phyloP scores from a whole-genome alignment of 1,140 invertebrate genomes.

The Sesamia nonagrioides region DNA sequence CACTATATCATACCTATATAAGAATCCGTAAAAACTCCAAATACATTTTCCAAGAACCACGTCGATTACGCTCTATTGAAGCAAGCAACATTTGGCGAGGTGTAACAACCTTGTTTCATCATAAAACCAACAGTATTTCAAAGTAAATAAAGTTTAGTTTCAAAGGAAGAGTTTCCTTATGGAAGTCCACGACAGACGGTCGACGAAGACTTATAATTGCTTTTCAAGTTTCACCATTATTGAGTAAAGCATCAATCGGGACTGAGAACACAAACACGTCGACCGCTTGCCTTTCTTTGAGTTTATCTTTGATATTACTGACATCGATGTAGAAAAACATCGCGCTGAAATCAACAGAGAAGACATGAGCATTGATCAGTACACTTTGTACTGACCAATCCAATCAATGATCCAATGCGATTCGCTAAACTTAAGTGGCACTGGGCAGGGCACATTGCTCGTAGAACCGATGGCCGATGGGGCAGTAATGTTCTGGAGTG shows the following conservation, averaged over 20 bases:
- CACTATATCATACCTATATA: constrained; percentile 14
- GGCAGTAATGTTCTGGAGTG: no score
- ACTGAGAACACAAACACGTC: neutral
- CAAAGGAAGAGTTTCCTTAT: no score
- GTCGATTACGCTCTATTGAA: constrained; percentile 14
- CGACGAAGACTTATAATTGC: constrained; percentile 44
- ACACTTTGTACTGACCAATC: no score
- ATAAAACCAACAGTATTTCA: neutral
- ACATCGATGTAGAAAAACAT: no score
- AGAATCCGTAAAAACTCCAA: constrained; percentile 52
- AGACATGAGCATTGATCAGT: no score
- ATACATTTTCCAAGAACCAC: constrained; percentile 53
- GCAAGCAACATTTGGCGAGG: neutral
- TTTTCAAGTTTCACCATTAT: constrained; percentile 43
- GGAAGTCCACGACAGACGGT: constrained; percentile 30
- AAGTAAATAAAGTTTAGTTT: neutral
- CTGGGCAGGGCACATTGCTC: no score
- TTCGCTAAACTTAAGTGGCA: no score
- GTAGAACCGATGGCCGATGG: no score
- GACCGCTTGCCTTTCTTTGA: neutral
- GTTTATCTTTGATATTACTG: no score
- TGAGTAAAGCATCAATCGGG: constrained; percentile 15
- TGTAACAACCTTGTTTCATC: neutral
- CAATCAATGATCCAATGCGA: no score
- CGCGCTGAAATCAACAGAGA: no score